phyloP scores from a whole-genome alignment of 2,113 vertebrate genomes.

The Microtus montanus region DNA sequence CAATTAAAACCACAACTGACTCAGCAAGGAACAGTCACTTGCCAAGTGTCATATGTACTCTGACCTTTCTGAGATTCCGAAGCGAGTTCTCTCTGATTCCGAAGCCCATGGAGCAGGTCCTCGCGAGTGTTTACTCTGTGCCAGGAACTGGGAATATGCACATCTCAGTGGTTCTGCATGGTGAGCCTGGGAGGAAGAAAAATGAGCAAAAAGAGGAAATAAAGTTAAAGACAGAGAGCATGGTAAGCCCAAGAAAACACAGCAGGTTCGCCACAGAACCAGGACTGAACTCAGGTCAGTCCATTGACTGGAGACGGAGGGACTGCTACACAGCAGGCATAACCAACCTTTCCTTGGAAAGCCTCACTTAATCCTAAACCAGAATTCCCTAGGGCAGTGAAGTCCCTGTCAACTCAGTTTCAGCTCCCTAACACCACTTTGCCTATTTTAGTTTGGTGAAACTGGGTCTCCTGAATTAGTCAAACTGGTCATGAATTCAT shows the following conservation, averaged over 20 bases:
- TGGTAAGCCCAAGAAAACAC: not conserved
- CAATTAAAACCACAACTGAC: not conserved
- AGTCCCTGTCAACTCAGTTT: not conserved
- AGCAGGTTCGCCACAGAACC: not conserved
- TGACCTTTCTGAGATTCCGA: slow-evolving; percentile 42
- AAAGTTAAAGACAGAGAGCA: not conserved
- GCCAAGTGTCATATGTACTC: slow-evolving; percentile 15
- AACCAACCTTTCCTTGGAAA: not conserved
- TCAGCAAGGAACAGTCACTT: not conserved
- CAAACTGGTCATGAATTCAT: not conserved
- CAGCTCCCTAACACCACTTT: not conserved
- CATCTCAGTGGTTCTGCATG: not conserved
- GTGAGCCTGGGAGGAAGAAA: not conserved
- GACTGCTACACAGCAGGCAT: not conserved
- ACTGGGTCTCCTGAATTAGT: not conserved
- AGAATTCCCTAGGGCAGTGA: not conserved
- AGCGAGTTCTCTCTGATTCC: slow-evolving; percentile 60
- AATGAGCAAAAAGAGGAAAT: not conserved
- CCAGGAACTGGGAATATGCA: not conserved
- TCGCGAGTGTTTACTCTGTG: not conserved
- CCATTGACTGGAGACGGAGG: not conserved
- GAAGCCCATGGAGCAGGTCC: not conserved
- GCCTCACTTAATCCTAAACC: not conserved
- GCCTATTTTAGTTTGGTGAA: not conserved
- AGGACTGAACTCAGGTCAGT: not conserved